Base-by-base conservation (phyloP, 2,888 invertebrate species). In the Lycia hirtaria region DNA sequence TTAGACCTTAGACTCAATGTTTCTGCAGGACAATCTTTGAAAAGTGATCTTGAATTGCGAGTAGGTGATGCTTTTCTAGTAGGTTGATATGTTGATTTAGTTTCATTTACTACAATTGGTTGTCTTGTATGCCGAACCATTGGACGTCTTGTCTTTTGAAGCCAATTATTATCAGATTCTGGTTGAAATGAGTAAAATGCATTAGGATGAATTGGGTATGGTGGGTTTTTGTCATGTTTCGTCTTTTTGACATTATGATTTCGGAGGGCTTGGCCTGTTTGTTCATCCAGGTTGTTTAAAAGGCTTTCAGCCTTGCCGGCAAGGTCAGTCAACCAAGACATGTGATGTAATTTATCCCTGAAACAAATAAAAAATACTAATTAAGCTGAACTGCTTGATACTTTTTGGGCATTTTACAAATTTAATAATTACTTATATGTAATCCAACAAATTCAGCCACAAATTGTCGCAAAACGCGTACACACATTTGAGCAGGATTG, bases 221-320 rank as follows among this genome's bases (percentile, higher is more conserved):
- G 77, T 15, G 81, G 77, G 40, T 62, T 58, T 49, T 62, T 68
- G 5, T 75, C 76, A 57, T 73, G 66, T 75, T 78, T 83, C 40
- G 63, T 54, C 68, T 79, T 87, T 26, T 69, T 48, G 6, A 66
- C 80, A 56, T 71, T 80, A 59, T 86, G 84, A 68, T 83, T 86
- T 47, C 93, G 91, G 41, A 95, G 76, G 14, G 94, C 96, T 15
- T 87, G 93, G 0, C 95, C 96, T 19, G 96, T 96, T 78, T 95
- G 94, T 72, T 96, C 93, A 72, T 96, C 96, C 19, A 96, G 82
- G 73, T 94, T 95, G 73, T 95, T 96, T 15, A 97, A 89, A 56
- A 96, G 93, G 73, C 93, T 93, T 76, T 96, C 96, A 10, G 96
- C 96, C 79, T 94, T 95, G 22, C 94, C 95, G 57, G 96, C 96